phyloP scores from a whole-genome alignment of 2,113 vertebrate genomes.

The Gymnocephalus cernua region DNA sequence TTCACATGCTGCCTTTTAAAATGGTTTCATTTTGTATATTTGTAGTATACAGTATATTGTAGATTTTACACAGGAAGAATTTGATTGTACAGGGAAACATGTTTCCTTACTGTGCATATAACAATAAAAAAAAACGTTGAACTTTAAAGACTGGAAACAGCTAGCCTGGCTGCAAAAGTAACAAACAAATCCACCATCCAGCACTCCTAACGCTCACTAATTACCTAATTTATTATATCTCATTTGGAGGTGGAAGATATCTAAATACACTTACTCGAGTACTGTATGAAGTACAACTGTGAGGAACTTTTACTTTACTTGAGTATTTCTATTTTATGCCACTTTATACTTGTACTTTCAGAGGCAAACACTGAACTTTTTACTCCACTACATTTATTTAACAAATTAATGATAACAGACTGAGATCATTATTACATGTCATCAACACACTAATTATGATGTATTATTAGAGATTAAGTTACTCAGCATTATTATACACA shows the following conservation, averaged over 20 bases:
- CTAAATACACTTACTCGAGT: not conserved
- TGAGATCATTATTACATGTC: not conserved
- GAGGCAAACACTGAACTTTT: not conserved
- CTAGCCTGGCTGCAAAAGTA: not conserved
- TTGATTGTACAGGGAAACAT: too few relatives aligned
- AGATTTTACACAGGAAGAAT: too few relatives aligned
- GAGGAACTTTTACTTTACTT: not conserved
- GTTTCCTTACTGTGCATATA: too few relatives aligned
- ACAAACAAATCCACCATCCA: not conserved
- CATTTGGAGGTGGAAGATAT: not conserved
- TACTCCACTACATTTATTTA: too few relatives aligned
- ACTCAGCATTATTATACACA: not conserved
- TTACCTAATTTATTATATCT: too few relatives aligned
- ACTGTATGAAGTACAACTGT: not conserved
- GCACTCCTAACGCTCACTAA: not conserved
- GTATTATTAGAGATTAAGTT: not conserved
- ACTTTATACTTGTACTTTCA: not conserved
- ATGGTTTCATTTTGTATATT: too few relatives aligned
- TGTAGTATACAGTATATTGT: too few relatives aligned
- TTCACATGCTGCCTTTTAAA: too few relatives aligned
- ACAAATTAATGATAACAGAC: too few relatives aligned
- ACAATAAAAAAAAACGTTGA: too few relatives aligned
- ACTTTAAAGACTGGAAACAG: not conserved
- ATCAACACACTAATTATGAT: not conserved
- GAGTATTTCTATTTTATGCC: not conserved